phyloP scores from a whole-genome alignment of 2,113 vertebrate species.

The Arizona elegans region DNA sequence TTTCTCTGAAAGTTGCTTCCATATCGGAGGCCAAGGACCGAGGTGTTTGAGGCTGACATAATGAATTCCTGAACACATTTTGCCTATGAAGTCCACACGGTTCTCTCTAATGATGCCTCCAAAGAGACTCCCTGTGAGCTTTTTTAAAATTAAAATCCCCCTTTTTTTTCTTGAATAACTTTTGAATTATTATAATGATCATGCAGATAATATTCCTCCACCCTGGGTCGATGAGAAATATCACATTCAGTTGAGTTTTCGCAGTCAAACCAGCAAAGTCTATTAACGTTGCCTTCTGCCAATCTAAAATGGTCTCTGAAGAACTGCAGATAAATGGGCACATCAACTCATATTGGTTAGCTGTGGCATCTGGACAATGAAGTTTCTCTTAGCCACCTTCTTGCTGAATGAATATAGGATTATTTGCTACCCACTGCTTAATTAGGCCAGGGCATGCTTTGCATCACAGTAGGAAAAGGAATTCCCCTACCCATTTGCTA shows the following conservation, averaged over 20 bases:
- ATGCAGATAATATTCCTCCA: conserved; percentile 58
- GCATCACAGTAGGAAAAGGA: neutral
- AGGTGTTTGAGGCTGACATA: conserved; percentile 42
- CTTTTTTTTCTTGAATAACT: conserved; percentile 52
- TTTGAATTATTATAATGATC: conserved; percentile 55
- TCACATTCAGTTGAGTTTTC: conserved; percentile 38
- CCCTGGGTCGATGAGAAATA: conserved; percentile 51
- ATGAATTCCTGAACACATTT: conserved; percentile 9
- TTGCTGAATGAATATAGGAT: conserved; percentile 28
- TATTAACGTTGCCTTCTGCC: conserved; percentile 47
- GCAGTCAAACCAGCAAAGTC: conserved; percentile 44
- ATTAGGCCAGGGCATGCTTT: conserved; percentile 20
- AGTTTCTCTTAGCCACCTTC: conserved; percentile 45
- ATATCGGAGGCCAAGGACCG: neutral
- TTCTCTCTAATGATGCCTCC: conserved; percentile 28
- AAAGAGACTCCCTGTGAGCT: conserved; percentile 51
- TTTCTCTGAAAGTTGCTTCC: neutral
- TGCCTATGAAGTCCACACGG: conserved; percentile 42
- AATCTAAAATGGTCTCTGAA: conserved; percentile 53
- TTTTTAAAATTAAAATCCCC: conserved; percentile 58
- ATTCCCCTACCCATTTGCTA: neutral
- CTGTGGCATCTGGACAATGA: conserved; percentile 12
- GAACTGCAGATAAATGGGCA: conserved; percentile 46
- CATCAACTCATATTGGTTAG: conserved; percentile 45
- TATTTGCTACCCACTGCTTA: conserved; percentile 43